Evolutionary conservation across 53 echinoderm and acorn worm species (phyloP).

Genomic region (Holothuria scabra): DNA sequence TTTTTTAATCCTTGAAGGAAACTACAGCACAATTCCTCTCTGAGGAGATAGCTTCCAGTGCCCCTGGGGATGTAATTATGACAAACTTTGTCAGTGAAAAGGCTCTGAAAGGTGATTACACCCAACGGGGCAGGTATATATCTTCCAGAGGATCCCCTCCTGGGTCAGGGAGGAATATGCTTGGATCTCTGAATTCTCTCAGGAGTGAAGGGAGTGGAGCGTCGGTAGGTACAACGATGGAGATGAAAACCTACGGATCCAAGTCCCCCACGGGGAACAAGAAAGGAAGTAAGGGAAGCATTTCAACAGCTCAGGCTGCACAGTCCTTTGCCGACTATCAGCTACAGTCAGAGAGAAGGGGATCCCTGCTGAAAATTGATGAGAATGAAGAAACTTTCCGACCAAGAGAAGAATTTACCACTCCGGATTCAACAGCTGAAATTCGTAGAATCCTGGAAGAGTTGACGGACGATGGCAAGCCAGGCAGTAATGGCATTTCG

Average conservation of each 20-base stretch:
- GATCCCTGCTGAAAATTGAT: constrained; percentile 25
- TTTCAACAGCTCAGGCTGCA: constrained; percentile 28
- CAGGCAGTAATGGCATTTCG: constrained; percentile 5
- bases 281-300: background rate
- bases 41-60: constrained; percentile 63
- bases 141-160: constrained; percentile 17
- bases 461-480: constrained; percentile 32
- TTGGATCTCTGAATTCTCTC: constrained; percentile 28
- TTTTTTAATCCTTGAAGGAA: constrained; percentile 56
- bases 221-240: background rate
- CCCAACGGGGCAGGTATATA: background rate
- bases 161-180: constrained; percentile 20
- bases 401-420: background rate
- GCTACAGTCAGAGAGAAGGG: background rate
- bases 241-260: background rate
- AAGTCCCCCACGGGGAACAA: background rate
- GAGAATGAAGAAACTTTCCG: constrained; percentile 22
- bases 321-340: constrained; percentile 38
- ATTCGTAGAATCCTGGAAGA: constrained; percentile 32
- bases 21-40: constrained; percentile 81
- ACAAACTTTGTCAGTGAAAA: constrained; percentile 79
- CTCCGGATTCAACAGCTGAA: constrained; percentile 17
- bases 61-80: constrained; percentile 78
- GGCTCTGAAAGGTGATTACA: constrained; percentile 48
- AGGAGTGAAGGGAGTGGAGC: constrained; percentile 28